Conservation (phyloP, 2,113 vertebrate genomes). For the Hemiscyllium ocellatum region DNA sequence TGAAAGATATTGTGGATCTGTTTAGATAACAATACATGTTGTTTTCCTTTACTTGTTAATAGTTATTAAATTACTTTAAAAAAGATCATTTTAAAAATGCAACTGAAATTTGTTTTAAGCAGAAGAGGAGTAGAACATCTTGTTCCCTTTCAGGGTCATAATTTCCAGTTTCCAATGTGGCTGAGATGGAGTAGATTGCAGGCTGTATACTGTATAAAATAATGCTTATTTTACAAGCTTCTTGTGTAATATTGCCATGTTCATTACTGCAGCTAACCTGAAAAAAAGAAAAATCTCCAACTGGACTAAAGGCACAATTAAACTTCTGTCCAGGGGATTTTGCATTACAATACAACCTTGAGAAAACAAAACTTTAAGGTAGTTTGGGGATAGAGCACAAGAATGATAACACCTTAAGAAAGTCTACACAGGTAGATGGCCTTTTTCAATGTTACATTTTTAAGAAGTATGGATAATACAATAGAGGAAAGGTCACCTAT, state of each 20-base stretch:
- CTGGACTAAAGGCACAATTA: background rate
- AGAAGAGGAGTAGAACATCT: background rate
- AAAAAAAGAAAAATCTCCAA: background rate
- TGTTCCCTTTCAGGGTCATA: background rate
- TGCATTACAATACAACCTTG: background rate
- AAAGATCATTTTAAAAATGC: background rate
- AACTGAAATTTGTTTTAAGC: background rate
- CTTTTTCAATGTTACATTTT: background rate
- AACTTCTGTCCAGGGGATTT: background rate
- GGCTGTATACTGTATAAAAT: background rate
- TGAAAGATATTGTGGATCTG: background rate
- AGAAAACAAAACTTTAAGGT: background rate
- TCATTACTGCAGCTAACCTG: background rate
- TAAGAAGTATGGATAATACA: background rate
- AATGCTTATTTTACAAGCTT: background rate
- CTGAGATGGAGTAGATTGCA: background rate
- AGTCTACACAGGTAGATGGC: background rate
- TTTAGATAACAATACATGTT: background rate
- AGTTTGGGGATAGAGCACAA: background rate
- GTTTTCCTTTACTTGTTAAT: background rate
- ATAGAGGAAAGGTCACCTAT: background rate
- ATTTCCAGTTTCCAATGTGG: background rate
- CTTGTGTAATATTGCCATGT: background rate
- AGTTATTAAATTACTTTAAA: background rate
- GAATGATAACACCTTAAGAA: background rate